A percentile compares a stretch with the other conserved stretches of the same genome.
Conservation (phyloP, 2,888 invertebrate species). For the Plebejus argus region DNA sequence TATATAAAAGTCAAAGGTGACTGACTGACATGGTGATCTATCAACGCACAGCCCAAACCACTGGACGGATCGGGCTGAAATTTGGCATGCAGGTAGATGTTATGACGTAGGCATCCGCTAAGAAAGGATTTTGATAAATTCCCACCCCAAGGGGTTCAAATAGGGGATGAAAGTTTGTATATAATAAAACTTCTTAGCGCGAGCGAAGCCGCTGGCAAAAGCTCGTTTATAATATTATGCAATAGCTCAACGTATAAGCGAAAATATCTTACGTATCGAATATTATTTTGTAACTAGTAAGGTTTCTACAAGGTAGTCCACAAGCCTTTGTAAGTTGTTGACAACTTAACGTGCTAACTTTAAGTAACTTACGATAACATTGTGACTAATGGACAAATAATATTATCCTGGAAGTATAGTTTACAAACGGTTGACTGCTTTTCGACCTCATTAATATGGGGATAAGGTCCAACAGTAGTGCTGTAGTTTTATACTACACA, state of each 20-base stretch:
- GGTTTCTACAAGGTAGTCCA: slow-evolving; percentile 5
- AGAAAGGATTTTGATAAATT: too few relatives aligned
- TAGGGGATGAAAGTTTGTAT: too few relatives aligned
- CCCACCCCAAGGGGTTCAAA: too few relatives aligned
- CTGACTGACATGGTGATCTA: too few relatives aligned
- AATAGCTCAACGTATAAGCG: background rate
- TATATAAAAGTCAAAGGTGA: too few relatives aligned
- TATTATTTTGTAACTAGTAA: background rate
- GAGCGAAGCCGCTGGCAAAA: too few relatives aligned
- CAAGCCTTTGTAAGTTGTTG: background rate
- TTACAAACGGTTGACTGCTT: background rate
- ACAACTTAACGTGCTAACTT: background rate
- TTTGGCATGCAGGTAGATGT: too few relatives aligned
- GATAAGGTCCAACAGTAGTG: background rate
- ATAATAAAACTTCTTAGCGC: too few relatives aligned
- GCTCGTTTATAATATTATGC: too few relatives aligned
- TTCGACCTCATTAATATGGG: background rate
- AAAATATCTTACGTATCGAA: background rate
- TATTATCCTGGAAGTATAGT: background rate
- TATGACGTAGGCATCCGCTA: too few relatives aligned
- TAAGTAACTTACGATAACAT: background rate
- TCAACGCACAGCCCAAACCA: too few relatives aligned
- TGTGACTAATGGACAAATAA: background rate
- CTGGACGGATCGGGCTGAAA: too few relatives aligned
- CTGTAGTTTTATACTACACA: background rate